Evolutionary conservation across 1,140 invertebrate genomes (phyloP).

Genomic region (Aradophagus sp.): DNA sequence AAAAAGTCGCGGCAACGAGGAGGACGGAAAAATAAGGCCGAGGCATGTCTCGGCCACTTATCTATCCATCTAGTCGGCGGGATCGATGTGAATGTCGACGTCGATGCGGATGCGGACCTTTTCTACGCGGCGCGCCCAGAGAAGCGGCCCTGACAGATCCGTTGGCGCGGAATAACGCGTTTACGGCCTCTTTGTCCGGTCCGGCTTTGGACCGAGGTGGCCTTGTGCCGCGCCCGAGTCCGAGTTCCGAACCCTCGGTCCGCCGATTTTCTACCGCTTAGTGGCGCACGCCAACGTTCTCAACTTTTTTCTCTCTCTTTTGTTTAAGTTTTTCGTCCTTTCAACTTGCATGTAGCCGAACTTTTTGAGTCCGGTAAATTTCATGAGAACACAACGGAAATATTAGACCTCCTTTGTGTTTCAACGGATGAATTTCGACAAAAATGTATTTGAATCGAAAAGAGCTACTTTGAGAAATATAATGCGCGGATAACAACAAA

Average conservation of each 20-base stretch:
- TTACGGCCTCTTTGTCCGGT: constrained; percentile 74
- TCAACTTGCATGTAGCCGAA: too few species aligned
- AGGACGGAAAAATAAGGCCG: constrained; percentile 24
- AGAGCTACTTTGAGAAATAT: too few species aligned
- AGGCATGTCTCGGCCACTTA: constrained; percentile 46
- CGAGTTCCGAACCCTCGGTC: not conserved
- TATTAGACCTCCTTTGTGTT: too few species aligned
- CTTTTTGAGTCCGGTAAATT: too few species aligned
- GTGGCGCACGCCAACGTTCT: too few species aligned
- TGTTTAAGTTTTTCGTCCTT: too few species aligned
- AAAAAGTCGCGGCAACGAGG: too few species aligned
- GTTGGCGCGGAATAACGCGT: constrained; percentile 76
- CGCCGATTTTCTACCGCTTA: not conserved
- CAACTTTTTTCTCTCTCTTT: too few species aligned
- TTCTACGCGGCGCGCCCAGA: constrained; percentile 66
- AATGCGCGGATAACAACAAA: too few species aligned
- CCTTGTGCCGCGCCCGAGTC: constrained; percentile 57
- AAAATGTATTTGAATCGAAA: too few species aligned
- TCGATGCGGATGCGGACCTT: constrained; percentile 64
- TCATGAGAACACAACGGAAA: too few species aligned
- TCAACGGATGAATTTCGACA: too few species aligned
- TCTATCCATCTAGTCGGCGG: constrained; percentile 50
- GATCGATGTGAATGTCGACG: constrained; percentile 59
- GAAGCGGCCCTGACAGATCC: constrained; percentile 73
- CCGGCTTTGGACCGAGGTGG: constrained; percentile 69